These are phyloP conservation scores for Candidula unifasciata DNA, from an alignment of 2,888 invertebrate genomes.

Conservation along the genomic window DNA sequence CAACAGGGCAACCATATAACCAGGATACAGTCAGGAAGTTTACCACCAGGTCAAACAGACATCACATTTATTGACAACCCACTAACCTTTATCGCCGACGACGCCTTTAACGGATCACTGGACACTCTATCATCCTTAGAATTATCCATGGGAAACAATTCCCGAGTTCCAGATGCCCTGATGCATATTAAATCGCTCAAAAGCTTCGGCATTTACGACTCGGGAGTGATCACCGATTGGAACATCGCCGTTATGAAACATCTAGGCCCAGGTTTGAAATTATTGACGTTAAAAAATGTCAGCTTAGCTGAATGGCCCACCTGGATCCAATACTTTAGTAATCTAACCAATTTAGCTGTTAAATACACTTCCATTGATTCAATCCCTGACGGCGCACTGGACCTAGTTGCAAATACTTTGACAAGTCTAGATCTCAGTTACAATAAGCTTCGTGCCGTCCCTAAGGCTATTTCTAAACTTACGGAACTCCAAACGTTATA, in stretches of 20 bases:
- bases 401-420: too few relatives aligned
- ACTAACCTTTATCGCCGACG: not conserved
- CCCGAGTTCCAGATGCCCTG: not conserved
- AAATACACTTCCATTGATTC: not conserved
- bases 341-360: not conserved
- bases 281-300: not conserved
- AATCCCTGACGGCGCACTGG: not conserved
- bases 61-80: not conserved
- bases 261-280: not conserved
- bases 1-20: not conserved
- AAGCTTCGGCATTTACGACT: not conserved
- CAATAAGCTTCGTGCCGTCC: not conserved
- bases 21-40: slow-evolving; percentile 2
- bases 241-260: not conserved
- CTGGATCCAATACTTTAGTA: not conserved
- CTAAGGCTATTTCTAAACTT: not conserved
- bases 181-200: not conserved
- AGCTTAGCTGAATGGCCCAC: not conserved
- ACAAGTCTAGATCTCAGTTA: not conserved
- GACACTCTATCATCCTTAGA: not conserved
- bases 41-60: not conserved
- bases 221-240: not conserved
- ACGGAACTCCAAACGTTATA: not conserved
- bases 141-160: not conserved
- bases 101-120: not conserved